Conservation (phyloP, 2,113 vertebrate genomes). For the Egretta garzetta region DNA sequence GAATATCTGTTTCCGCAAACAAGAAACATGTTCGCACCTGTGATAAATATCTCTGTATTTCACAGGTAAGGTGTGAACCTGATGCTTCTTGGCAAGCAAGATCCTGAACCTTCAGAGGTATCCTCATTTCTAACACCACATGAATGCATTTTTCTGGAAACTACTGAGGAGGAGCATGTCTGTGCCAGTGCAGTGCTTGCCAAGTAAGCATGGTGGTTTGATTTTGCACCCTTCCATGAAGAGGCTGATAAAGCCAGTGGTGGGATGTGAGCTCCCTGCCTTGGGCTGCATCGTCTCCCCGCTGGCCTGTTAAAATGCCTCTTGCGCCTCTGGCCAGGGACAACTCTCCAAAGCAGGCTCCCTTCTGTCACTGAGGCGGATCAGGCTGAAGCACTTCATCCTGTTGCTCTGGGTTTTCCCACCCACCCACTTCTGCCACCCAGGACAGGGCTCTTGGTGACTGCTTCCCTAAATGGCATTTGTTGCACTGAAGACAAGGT, state of each 20-base stretch:
- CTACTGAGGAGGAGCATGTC: accelerated
- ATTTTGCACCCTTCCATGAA: neutral
- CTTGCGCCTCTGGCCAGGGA: neutral
- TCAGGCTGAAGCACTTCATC: neutral
- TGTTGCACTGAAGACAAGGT: neutral
- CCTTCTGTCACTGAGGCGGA: neutral
- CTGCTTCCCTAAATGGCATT: neutral
- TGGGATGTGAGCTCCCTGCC: neutral
- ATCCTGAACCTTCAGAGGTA: neutral
- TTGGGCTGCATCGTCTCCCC: neutral
- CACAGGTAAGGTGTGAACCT: neutral
- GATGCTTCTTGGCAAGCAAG: neutral
- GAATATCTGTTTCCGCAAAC: neutral
- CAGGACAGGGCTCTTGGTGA: neutral
- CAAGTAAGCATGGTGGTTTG: accelerated
- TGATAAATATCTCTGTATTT: neutral
- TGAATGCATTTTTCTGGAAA: neutral
- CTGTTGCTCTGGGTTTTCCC: neutral
- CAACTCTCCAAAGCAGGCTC: neutral
- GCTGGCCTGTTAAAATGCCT: neutral
- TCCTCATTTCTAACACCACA: neutral
- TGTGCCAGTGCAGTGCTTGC: neutral
- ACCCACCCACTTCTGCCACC: neutral
- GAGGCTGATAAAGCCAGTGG: neutral
- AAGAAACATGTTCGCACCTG: neutral